Conservation (phyloP, 2,113 vertebrate species). For the Amblyornis subalaris region DNA sequence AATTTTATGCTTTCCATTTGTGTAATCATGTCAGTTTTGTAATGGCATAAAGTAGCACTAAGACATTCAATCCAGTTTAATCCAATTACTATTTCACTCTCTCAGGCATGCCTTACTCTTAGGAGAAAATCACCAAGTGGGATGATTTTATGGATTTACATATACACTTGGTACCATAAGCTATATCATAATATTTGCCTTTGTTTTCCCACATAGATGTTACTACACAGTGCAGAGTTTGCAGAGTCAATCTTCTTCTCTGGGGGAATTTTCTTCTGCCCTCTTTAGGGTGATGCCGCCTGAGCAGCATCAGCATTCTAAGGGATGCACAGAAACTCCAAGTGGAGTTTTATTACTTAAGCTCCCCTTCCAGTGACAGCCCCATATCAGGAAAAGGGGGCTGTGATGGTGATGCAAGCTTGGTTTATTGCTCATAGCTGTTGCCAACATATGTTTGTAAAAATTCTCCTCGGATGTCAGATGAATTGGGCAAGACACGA, state of each 20-base stretch:
- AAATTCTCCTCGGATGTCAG: background rate
- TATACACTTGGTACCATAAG: background rate
- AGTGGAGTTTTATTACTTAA: background rate
- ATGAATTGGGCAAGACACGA: background rate
- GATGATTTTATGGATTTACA: background rate
- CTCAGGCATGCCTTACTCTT: background rate
- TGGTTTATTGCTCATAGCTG: background rate
- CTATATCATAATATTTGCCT: background rate
- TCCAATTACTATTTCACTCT: conserved; percentile 27
- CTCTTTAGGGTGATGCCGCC: rapidly evolving
- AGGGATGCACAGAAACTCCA: background rate
- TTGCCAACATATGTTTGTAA: background rate
- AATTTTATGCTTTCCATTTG: conserved; percentile 8
- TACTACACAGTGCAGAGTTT: background rate
- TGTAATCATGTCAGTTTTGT: background rate
- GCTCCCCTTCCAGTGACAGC: background rate
- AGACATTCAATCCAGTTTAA: conserved; percentile 30
- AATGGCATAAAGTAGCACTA: conserved; percentile 13
- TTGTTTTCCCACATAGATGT: background rate
- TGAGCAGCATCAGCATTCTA: background rate
- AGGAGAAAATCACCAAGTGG: background rate
- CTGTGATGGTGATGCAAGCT: background rate
- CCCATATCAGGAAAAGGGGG: background rate
- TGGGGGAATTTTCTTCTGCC: background rate
- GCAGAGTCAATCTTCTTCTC: background rate